phyloP scores from a whole-genome alignment of 2,888 invertebrate genomes.

The Chalcis sispes region DNA sequence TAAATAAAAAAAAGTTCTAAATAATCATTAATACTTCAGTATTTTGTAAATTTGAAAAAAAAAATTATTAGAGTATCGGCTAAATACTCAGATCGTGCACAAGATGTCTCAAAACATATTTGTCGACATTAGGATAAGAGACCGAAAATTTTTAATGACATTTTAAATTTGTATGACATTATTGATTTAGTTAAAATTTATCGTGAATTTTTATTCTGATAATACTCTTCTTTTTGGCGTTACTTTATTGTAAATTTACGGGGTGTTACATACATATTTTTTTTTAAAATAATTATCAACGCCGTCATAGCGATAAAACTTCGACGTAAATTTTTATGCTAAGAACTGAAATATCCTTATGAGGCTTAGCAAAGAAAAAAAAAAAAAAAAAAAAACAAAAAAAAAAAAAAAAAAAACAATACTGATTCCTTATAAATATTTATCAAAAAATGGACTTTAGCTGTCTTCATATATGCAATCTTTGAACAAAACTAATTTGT shows the following conservation, averaged over 20 bases:
- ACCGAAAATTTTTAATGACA: slow-evolving; percentile 19
- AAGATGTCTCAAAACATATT: slow-evolving; percentile 37
- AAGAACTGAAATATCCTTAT: slow-evolving; percentile 49
- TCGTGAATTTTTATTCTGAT: slow-evolving; percentile 29
- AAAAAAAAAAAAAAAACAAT: slow-evolving; percentile 40
- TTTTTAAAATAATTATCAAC: slow-evolving; percentile 54
- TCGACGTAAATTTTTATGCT: slow-evolving; percentile 44
- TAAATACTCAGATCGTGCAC: slow-evolving; percentile 51
- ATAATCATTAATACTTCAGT: slow-evolving; percentile 47
- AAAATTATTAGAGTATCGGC: slow-evolving; percentile 41
- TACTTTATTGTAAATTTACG: slow-evolving; percentile 40
- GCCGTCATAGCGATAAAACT: slow-evolving; percentile 46
- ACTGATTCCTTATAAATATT: slow-evolving; percentile 33
- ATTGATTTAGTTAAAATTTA: slow-evolving; percentile 20
- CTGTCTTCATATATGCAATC: slow-evolving; percentile 30
- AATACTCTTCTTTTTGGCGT: slow-evolving; percentile 54
- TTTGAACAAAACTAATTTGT: slow-evolving; percentile 32
- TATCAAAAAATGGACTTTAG: slow-evolving; percentile 25
- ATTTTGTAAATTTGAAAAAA: slow-evolving; percentile 53
- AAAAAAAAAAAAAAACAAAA: slow-evolving; percentile 29
- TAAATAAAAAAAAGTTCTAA: slow-evolving; percentile 32
- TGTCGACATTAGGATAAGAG: slow-evolving; percentile 34
- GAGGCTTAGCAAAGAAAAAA: slow-evolving; percentile 42
- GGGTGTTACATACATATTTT: slow-evolving; percentile 45
- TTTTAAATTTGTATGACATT: slow-evolving; percentile 29